Base-by-base conservation (phyloP, 2,888 invertebrate genomes). In the Metopia argyrocephala region DNA sequence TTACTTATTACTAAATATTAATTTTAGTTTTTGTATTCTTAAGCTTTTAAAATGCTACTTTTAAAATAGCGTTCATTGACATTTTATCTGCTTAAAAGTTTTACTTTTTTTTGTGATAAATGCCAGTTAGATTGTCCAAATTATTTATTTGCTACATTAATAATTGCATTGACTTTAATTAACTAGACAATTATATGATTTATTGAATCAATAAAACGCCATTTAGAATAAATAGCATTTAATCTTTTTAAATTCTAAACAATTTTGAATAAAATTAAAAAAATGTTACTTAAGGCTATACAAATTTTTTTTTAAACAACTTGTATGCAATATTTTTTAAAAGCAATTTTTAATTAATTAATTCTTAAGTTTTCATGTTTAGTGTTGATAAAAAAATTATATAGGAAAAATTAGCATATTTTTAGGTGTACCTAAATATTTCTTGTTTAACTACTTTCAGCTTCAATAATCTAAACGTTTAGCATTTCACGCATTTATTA, bases 21-120 rank as follows among this genome's bases (percentile, higher is more conserved):
- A 71, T 57, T 71, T 46, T 31, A 59, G 61, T 46, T 57, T 38
- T 62, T 21, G 23, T 27, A 73, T 61, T 31, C 21, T 46, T 23
- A 31, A 52, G 9, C 52, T 38, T 56, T 46, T 21, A 46, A 21
- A 61, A 38, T 66, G 9, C 20, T 50, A 50, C 12, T 27, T 23
- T n/a, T n/a, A n/a, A n/a, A n/a, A n/a, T 38, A 38, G 15, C 52
- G 74, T 74, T 65, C 52, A 59, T 69, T 74, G 69, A 70, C 69
- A 70, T 79, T 75, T 65, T 18, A n/a, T 46, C 21, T 25, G 21
- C 9, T n/a, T n/a, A n/a, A n/a, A n/a, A n/a, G 28, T 7, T 7
- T 56, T 15, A 52, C 46, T 23, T 28, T 61, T 7, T 65, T 56
- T 21, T 57, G 15, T 65, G 25, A 59, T 27, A 12, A 38, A 38